Evolutionary conservation across 2,797 vertebrate genomes (phyloP).

Genomic region (Enteromius mattozi): DNA sequence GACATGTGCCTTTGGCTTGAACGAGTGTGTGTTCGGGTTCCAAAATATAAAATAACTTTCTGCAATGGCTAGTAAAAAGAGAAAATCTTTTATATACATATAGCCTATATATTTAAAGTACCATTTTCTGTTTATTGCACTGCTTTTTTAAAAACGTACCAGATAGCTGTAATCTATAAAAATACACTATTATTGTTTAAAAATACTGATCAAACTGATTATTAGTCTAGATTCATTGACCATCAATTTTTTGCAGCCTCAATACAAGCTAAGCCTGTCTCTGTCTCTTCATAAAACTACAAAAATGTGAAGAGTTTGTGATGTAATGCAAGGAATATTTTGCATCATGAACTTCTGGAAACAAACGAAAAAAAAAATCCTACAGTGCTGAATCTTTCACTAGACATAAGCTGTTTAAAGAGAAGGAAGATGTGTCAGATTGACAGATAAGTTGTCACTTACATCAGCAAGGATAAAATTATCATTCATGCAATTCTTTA

Average conservation of each 20-base stretch:
- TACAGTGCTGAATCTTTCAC: not conserved
- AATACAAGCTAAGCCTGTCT: not conserved
- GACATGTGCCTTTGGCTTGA: constrained; percentile 3
- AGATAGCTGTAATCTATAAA: not conserved
- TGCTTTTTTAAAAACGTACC: not conserved
- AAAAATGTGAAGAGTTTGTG: not conserved
- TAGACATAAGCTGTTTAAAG: not conserved
- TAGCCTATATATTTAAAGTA: not conserved
- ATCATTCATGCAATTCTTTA: not conserved
- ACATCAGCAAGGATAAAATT: not conserved
- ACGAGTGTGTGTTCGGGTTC: not conserved
- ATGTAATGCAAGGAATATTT: not conserved
- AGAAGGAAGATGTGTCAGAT: not conserved
- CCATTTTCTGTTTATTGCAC: not conserved
- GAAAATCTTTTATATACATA: not conserved
- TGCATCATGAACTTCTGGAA: not conserved
- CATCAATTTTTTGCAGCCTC: not conserved
- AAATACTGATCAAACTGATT: constrained; percentile 6
- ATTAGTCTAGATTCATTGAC: not conserved
- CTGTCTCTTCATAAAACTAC: not conserved
- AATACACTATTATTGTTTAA: not conserved
- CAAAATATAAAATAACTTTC: not conserved
- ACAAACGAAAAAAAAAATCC: not conserved
- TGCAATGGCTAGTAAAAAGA: not conserved
- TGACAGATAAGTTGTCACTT: not conserved